Evolutionary conservation across 1,140 invertebrate genomes (phyloP).

Genomic region (Brachionus sp.): DNA sequence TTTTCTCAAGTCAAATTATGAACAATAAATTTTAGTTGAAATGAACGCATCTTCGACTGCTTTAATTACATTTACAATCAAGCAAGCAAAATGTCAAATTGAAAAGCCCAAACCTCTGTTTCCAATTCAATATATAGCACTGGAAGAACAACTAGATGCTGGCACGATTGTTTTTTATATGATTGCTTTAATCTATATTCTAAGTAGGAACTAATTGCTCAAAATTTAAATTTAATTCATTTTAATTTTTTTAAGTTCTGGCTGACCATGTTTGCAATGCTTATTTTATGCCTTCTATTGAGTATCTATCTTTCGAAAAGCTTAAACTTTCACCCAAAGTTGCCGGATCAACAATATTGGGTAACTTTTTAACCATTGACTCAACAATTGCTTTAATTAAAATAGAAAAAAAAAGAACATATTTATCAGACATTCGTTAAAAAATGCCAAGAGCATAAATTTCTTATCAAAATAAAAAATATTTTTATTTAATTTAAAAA

Average conservation of each 20-base stretch:
- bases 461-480: too few species aligned
- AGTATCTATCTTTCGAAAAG: slow-evolving; percentile 26
- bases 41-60: not conserved
- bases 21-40: not conserved
- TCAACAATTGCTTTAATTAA: not conserved
- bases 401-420: too few species aligned
- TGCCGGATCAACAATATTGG: slow-evolving; percentile 10
- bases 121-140: not conserved
- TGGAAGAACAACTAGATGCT: not conserved
- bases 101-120: not conserved
- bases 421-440: too few species aligned
- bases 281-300: slow-evolving; percentile 28
- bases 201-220: not conserved
- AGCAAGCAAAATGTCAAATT: not conserved
- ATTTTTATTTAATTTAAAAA: too few species aligned
- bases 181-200: not conserved
- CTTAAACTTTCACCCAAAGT: not conserved
- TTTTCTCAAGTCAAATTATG: not conserved
- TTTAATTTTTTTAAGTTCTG: not conserved
- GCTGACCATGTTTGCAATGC: slow-evolving; percentile 22
- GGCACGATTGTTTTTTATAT: not conserved
- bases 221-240: not conserved
- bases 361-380: not conserved
- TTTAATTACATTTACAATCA: not conserved
- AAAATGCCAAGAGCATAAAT: too few species aligned